phyloP scores from a whole-genome alignment of 2,797 vertebrate genomes.

The Lates japonicus region DNA sequence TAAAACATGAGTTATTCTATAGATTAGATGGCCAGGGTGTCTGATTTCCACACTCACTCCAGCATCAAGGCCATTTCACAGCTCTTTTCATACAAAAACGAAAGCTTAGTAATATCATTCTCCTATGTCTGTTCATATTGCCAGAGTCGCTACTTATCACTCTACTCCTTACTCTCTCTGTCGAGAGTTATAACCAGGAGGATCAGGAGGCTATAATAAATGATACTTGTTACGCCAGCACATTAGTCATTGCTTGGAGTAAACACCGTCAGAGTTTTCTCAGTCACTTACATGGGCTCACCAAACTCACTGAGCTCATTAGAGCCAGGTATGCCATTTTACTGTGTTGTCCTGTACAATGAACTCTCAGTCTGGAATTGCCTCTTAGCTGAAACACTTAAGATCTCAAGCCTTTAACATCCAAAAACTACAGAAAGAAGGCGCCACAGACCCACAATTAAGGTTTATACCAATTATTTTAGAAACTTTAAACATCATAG shows the following conservation, averaged over 20 bases:
- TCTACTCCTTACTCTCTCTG: slow-evolving; percentile 8
- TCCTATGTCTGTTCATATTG: slow-evolving; percentile 10
- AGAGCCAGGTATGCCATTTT: slow-evolving; percentile 64
- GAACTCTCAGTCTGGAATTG: slow-evolving; percentile 29
- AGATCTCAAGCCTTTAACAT: background rate
- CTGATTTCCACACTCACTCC: slow-evolving; percentile 51
- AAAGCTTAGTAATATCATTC: background rate
- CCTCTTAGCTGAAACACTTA: background rate
- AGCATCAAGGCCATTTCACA: slow-evolving; percentile 11
- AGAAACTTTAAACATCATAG: background rate
- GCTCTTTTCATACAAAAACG: slow-evolving; percentile 3
- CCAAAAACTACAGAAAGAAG: background rate
- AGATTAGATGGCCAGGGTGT: slow-evolving; percentile 60
- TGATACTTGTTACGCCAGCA: slow-evolving; percentile 75
- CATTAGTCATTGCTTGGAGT: slow-evolving; percentile 75
- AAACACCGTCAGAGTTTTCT: slow-evolving; percentile 73
- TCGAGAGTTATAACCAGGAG: slow-evolving; percentile 61
- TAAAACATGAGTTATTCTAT: slow-evolving; percentile 49
- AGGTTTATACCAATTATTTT: background rate
- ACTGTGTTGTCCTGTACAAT: slow-evolving; percentile 17
- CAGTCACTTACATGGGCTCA: too few species aligned
- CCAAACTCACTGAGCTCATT: slow-evolving; percentile 61
- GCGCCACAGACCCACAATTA: background rate
- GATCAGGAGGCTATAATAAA: slow-evolving; percentile 67
- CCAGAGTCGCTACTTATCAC: slow-evolving; percentile 33